Evolutionary conservation across 2,113 vertebrate species (phyloP).

Genomic region (Ophiodon elongatus): DNA sequence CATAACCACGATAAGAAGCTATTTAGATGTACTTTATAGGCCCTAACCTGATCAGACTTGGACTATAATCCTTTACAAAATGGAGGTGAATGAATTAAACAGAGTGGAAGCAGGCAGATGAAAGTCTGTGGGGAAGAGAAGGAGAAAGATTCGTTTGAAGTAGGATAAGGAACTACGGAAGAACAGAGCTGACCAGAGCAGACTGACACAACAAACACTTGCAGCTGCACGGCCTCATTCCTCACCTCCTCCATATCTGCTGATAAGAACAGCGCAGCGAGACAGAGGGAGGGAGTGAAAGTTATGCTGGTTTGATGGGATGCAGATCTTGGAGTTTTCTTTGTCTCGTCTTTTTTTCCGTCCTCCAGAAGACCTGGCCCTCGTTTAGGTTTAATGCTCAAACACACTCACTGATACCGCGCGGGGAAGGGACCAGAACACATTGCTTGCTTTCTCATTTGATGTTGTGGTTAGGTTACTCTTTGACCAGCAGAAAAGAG

Average conservation of each 20-base stretch:
- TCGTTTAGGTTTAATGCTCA: slow-evolving; percentile 20
- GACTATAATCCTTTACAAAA: slow-evolving; percentile 46
- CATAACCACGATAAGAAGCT: slow-evolving; percentile 16
- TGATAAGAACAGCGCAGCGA: slow-evolving; percentile 66
- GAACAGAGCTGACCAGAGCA: slow-evolving; percentile 52
- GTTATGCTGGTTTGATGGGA: slow-evolving; percentile 57
- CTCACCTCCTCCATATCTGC: slow-evolving; percentile 64
- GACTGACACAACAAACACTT: slow-evolving; percentile 76
- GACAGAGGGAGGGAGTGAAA: slow-evolving; percentile 47
- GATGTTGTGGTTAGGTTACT: not conserved
- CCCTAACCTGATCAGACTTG: slow-evolving; percentile 12
- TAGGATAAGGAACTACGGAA: slow-evolving; percentile 72
- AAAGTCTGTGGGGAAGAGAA: slow-evolving; percentile 62
- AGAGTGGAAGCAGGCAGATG: slow-evolving; percentile 34
- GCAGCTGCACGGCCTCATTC: slow-evolving; percentile 75
- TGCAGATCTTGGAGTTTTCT: slow-evolving; percentile 26
- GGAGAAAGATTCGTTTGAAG: slow-evolving; percentile 71
- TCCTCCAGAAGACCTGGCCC: not conserved
- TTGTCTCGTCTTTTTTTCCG: slow-evolving; percentile 31
- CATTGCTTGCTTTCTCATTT: not conserved
- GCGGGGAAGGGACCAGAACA: slow-evolving; percentile 11
- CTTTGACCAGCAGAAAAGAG: slow-evolving; percentile 29
- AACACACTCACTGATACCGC: not conserved
- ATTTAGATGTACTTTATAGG: slow-evolving; percentile 35
- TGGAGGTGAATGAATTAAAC: slow-evolving; percentile 46